Evolutionary conservation across 2,113 vertebrate genomes (phyloP).

Genomic region (Catharus minimus): DNA sequence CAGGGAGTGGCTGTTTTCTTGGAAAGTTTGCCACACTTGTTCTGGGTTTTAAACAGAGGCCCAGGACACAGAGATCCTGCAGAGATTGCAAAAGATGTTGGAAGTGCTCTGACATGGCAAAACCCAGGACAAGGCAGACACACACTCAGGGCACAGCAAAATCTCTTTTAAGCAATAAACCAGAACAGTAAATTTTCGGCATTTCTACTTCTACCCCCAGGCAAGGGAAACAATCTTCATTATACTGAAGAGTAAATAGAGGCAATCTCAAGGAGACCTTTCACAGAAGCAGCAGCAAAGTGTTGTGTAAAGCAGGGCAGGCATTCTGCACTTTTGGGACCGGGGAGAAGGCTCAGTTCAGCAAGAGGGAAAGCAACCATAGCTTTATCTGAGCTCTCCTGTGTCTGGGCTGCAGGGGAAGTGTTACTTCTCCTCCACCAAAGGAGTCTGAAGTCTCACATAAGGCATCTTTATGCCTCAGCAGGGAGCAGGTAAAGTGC

Average conservation of each 20-base stretch:
- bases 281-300: not conserved
- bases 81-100: not conserved
- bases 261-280: not conserved
- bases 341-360: rapidly evolving
- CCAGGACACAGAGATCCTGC: not conserved
- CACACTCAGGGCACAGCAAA: not conserved
- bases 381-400: not conserved
- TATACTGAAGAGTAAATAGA: not conserved
- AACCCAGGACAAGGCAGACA: not conserved
- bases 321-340: not conserved
- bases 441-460: not conserved
- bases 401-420: not conserved
- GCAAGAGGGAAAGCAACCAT: not conserved
- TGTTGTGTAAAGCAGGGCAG: not conserved
- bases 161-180: not conserved
- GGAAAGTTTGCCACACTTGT: not conserved
- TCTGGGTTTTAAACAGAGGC: not conserved
- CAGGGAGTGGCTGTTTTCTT: not conserved
- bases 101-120: not conserved
- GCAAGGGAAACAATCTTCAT: not conserved
- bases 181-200: not conserved
- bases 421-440: not conserved
- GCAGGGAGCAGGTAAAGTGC: not conserved
- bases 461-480: not conserved
- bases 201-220: not conserved